Base-by-base conservation (phyloP, 2,888 invertebrate genomes). In the Litoditis marina region DNA sequence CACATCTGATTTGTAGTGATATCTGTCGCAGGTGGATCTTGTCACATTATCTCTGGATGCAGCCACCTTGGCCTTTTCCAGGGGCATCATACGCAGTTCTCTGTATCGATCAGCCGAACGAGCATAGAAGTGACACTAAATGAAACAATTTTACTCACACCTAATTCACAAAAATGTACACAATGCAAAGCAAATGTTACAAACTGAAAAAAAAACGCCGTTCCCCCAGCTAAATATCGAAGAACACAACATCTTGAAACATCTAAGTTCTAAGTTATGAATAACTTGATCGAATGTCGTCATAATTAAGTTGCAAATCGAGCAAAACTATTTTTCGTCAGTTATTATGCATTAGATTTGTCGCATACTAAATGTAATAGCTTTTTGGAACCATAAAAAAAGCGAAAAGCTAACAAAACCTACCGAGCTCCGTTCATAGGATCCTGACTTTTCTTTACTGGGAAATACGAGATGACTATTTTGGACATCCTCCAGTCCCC, bases 71-170 rank as follows among this genome's bases (percentile, higher is more conserved):
- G 81, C 82, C 8, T 73, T 65, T 7, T 71, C 76, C 7, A 81
- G 65, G 8, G 74, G 66, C 76, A 77, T 69, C 39, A 69, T 65
- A 2, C 80, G 59, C 27, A 82, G 66, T 63, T 80, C 70, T 30
- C 74, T 71, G 60, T 80, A 82, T 25, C 77, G 46, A 19, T 73
- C 67, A 30, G 68, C 66, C 6, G 71, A 69, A 27, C 81, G 63
- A 22, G 74, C 74, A 58, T 71, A 79, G 58, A 74, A 82, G 53
- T 80, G 72, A 51, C 80, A 80, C 76, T 79, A 58, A n/a, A 76
- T 62, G 8, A 16, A 16, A 2, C 3, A 22, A n/a, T 39, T 34
- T 25, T 22, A n/a, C n/a, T n/a, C n/a, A n/a, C n/a, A n/a, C n/a
- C n/a, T n/a, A n/a, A n/a, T n/a, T n/a, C n/a, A 13, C 16, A 13